Evolutionary conservation across 2,797 vertebrate genomes (phyloP), one percentile per base, ranked within the genome.

Genomic region (Anas capensis): DNA sequence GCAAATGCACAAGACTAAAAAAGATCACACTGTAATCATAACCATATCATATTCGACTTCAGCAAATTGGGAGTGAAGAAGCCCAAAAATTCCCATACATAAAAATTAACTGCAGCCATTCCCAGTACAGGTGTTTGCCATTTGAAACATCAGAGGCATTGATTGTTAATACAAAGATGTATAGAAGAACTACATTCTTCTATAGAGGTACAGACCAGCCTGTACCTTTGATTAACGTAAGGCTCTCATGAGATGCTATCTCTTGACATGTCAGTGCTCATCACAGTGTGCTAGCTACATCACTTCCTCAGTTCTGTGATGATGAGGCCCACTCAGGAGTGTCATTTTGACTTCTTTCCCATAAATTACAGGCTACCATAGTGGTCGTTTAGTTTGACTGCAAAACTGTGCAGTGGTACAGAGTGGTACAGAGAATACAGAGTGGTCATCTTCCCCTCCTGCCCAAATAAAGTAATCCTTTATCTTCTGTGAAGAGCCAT

Each of bases 331-430:
- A 16, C 19, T 31, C 23, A 75, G 33, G 17, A 83, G 29, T 26
- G 34, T 10, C 60, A 51, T 57, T 58, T 42, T 44, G 65, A 2
- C 6, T 48, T 66, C 33, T 38, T 34, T 58, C 36, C 60, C 10
- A 29, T 17, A 57, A 64, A 33, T 9, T 62, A 0, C 0, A 83
- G 42, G 8, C 14, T 89, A 18, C 6, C 18, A 3, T 29, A 27
- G 10, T 48, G 19, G 38, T 34, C 76, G 15, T 15, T 53, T 42
- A 4, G 27, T 34, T 66, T 34, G 68, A 26, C 12, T 70, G 56
- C 16, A 79, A 78, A 66, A 46, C 17, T 70, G 9, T 36, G 64
- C n/a, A 20, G 2, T 23, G 51, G 10, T 26, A 24, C 1, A 51
- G 23, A 10, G 6, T 42, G 8, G 26, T 27, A 40, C 29, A 65